phyloP scores from a whole-genome alignment of 2,888 invertebrate genomes.

The Candidula unifasciata region DNA sequence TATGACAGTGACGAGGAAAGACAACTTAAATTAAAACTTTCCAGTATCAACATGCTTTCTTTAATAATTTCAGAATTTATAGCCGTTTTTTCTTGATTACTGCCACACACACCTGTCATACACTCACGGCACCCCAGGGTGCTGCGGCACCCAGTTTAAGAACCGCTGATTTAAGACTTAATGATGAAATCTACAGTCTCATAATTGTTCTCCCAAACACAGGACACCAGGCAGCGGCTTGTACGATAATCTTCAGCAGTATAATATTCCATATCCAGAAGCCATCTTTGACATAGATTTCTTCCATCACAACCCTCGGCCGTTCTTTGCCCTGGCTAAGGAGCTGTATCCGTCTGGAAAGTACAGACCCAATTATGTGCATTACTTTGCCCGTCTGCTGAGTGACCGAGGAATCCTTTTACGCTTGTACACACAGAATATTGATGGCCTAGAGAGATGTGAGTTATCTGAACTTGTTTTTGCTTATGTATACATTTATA shows the following conservation, averaged over 20 bases:
- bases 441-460: constrained; percentile 79
- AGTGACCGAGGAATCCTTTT: constrained; percentile 77
- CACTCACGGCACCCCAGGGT: no score
- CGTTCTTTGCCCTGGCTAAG: constrained; percentile 79
- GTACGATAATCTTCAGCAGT: constrained; percentile 79
- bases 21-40: no score
- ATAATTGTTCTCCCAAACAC: background rate
- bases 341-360: constrained; percentile 78
- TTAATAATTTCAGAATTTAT: no score
- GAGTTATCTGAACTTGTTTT: constrained; percentile 58
- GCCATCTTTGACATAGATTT: constrained; percentile 79
- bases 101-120: no score
- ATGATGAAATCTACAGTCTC: background rate
- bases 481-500: background rate
- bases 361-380: constrained; percentile 78
- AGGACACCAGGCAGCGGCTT: constrained; percentile 79
- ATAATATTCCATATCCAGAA: constrained; percentile 78
- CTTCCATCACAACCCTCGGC: constrained; percentile 77
- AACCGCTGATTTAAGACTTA: no score
- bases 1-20: no score
- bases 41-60: no score
- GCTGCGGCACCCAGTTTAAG: no score
- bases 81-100: no score
- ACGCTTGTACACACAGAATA: constrained; percentile 79
- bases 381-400: constrained; percentile 78